A percentile compares a stretch with the other conserved stretches of the same genome.
Evolutionary conservation across 2,888 invertebrate genomes (phyloP).

Genomic region (Lasioglossum marginatum): DNA sequence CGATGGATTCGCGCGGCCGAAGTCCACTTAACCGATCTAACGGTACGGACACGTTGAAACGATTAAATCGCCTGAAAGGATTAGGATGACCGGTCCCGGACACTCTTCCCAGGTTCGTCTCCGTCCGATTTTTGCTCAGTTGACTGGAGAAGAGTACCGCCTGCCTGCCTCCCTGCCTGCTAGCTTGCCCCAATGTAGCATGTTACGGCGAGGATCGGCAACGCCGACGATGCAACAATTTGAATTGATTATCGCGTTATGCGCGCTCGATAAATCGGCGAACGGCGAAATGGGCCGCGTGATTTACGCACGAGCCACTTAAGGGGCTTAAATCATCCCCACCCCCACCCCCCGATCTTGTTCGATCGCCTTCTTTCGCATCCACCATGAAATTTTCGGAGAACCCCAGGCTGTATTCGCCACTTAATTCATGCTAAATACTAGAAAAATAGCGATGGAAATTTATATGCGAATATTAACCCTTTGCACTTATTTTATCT

Average conservation of each 20-base stretch:
- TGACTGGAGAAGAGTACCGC: background rate
- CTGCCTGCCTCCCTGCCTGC: background rate
- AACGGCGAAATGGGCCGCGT: constrained; percentile 16
- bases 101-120: background rate
- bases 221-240: constrained; percentile 32
- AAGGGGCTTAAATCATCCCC: constrained; percentile 42
- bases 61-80: constrained; percentile 38
- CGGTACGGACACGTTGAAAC: constrained; percentile 38
- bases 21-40: constrained; percentile 29
- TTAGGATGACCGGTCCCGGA: constrained; percentile 16
- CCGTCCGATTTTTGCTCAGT: background rate
- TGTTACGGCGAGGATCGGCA: background rate
- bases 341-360: no score
- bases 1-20: background rate
- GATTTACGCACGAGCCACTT: constrained; percentile 43
- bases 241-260: constrained; percentile 51
- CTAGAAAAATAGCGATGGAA: background rate
- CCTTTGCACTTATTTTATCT: no score
- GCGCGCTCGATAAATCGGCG: constrained; percentile 46
- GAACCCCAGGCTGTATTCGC: background rate
- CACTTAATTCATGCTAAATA: background rate
- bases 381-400: background rate
- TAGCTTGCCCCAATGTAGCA: background rate
- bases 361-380: background rate
- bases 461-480: background rate